Evolutionary conservation across 2,113 vertebrate genomes (phyloP).

Genomic region (Microcebus lehilahytsara): DNA sequence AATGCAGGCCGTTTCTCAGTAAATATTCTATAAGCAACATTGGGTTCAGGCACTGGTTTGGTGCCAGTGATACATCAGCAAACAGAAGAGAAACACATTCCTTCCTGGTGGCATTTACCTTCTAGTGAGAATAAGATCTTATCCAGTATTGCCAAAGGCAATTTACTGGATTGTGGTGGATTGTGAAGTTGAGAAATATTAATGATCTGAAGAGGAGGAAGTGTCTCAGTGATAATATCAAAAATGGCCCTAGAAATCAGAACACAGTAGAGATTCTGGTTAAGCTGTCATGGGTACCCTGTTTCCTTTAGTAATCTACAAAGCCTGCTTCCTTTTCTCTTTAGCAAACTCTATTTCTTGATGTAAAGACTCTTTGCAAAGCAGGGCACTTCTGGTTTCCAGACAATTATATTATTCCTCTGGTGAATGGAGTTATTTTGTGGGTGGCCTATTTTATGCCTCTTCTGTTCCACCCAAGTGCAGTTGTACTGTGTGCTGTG

Average conservation of each 20-base stretch:
- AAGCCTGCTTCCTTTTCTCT: constrained; percentile 9
- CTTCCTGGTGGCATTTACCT: not conserved
- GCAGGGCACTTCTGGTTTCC: not conserved
- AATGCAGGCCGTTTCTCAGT: not conserved
- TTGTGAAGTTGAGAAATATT: not conserved
- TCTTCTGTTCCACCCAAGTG: not conserved
- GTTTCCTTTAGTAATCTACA: not conserved
- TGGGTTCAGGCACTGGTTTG: not conserved
- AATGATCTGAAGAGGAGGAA: not conserved
- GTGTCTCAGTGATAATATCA: not conserved
- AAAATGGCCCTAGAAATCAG: not conserved
- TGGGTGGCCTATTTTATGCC: not conserved
- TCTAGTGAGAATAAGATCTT: not conserved
- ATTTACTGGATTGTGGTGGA: not conserved
- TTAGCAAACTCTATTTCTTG: not conserved
- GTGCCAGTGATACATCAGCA: not conserved
- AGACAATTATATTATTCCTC: constrained; percentile 26
- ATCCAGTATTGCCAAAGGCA: not conserved
- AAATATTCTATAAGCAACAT: not conserved
- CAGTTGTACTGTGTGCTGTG: not conserved
- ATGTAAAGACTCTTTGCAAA: constrained; percentile 3
- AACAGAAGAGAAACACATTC: not conserved
- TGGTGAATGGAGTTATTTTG: constrained; percentile 32
- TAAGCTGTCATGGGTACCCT: not conserved
- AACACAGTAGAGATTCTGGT: not conserved